Conservation (phyloP, 2,888 invertebrate genomes). For the Noctua fimbriata region DNA sequence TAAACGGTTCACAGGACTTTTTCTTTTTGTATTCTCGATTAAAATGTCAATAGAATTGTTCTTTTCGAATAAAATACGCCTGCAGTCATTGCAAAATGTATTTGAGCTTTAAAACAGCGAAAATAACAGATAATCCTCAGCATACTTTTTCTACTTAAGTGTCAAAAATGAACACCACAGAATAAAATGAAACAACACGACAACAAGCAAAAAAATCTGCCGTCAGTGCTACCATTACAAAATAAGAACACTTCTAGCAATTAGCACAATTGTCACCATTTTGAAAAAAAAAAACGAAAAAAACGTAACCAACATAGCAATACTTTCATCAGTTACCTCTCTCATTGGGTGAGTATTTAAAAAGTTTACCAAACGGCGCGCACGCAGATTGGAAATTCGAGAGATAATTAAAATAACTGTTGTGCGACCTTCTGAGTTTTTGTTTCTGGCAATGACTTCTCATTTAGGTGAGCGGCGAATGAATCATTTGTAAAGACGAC, state of each 20-base stretch:
- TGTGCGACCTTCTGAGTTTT: constrained; percentile 57
- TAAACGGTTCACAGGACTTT: constrained; percentile 15
- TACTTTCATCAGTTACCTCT: constrained; percentile 24
- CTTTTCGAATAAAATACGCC: neutral
- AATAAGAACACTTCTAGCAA: constrained; percentile 25
- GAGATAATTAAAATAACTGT: constrained; percentile 58
- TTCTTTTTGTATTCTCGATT: neutral
- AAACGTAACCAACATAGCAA: neutral
- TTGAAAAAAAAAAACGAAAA: neutral
- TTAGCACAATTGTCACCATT: constrained; percentile 1
- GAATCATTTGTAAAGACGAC: constrained; percentile 54
- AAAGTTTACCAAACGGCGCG: constrained; percentile 48
- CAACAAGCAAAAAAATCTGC: neutral
- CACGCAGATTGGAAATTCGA: constrained; percentile 53
- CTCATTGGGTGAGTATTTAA: constrained; percentile 35
- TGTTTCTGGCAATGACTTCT: constrained; percentile 58
- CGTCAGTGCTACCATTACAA: neutral
- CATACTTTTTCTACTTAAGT: neutral
- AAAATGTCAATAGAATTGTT: neutral
- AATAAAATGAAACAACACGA: neutral
- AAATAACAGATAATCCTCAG: neutral
- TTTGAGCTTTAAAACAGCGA: neutral
- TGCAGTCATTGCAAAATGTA: neutral
- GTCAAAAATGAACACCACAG: neutral
- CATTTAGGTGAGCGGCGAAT: constrained; percentile 51